These are phyloP conservation scores for Aulostomus chinensis DNA, from an alignment of 2,797 vertebrate genomes.

Conservation along the genomic window DNA sequence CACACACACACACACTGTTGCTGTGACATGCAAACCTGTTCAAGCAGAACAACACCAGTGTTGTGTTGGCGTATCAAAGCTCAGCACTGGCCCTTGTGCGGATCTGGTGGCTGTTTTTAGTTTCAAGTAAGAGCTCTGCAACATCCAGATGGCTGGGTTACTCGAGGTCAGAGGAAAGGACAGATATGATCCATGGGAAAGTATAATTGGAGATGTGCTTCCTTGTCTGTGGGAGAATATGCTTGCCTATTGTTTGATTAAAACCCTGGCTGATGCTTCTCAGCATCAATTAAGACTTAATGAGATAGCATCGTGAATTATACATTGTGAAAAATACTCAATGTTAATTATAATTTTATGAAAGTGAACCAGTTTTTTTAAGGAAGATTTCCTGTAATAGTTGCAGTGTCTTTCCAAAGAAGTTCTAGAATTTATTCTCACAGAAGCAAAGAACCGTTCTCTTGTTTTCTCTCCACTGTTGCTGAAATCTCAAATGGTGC, in stretches of 20 bases:
- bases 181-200: constrained; percentile 32
- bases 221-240: constrained; percentile 22
- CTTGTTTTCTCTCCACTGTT: background rate
- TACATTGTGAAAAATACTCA: constrained; percentile 25
- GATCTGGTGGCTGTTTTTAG: constrained; percentile 6
- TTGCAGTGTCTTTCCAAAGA: constrained; percentile 31
- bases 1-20: too few relatives aligned
- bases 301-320: constrained; percentile 45
- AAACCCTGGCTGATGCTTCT: constrained; percentile 31
- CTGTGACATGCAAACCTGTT: too few relatives aligned
- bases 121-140: constrained; percentile 14
- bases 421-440: too few relatives aligned
- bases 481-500: background rate
- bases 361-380: constrained; percentile 23
- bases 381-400: constrained; percentile 10
- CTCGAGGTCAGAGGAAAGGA: constrained; percentile 35
- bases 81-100: too few relatives aligned
- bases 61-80: too few relatives aligned
- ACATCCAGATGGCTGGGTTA: constrained; percentile 40
- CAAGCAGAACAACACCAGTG: too few relatives aligned
- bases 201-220: constrained; percentile 26
- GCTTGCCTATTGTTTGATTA: constrained; percentile 37
- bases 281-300: constrained; percentile 35
- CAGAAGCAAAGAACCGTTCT: background rate
- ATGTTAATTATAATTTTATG: constrained; percentile 40